Percentiles rank a stretch among this genome's conserved stretches.
Conservation (phyloP, 1,140 invertebrate genomes). For the Daktulosphaira vitifoliae region DNA sequence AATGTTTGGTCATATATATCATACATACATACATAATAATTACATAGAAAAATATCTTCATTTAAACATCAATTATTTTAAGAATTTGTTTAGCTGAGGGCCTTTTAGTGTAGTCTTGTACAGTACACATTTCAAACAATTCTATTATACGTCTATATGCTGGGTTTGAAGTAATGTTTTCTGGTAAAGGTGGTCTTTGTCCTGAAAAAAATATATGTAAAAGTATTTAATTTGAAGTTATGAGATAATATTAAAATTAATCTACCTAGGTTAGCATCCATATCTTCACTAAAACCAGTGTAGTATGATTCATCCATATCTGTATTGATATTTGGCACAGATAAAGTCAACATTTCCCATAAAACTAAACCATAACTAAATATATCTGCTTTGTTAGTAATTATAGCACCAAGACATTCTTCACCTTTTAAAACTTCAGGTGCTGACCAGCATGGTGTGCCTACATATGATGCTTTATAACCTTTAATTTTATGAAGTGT, state of each 20-base stretch:
- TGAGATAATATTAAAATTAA: not conserved
- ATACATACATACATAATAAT: too few relatives aligned
- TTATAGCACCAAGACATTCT: slow-evolving; percentile 42
- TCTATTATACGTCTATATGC: slow-evolving; percentile 57
- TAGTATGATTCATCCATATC: not conserved
- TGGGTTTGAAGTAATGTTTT: slow-evolving; percentile 46
- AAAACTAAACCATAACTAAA: slow-evolving; percentile 68
- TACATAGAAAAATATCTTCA: too few relatives aligned
- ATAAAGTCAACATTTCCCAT: slow-evolving; percentile 71
- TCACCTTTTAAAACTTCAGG: slow-evolving; percentile 58
- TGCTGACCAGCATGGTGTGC: slow-evolving; percentile 56
- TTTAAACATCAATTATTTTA: not conserved
- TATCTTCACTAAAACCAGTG: slow-evolving; percentile 9
- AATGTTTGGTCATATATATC: too few relatives aligned
- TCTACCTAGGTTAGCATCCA: slow-evolving; percentile 17
- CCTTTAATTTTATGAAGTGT: slow-evolving; percentile 43
- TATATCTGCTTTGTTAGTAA: slow-evolving; percentile 67
- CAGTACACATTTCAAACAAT: slow-evolving; percentile 63
- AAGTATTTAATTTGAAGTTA: not conserved
- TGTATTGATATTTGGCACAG: slow-evolving; percentile 50
- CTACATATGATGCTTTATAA: slow-evolving; percentile 49
- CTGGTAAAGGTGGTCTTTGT: slow-evolving; percentile 58
- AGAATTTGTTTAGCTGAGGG: slow-evolving; percentile 49
- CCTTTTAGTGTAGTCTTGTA: slow-evolving; percentile 50
- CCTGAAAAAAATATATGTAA: slow-evolving; percentile 33